phyloP scores from a whole-genome alignment of 2,888 invertebrate genomes.

The Mechanitis messenoides region DNA sequence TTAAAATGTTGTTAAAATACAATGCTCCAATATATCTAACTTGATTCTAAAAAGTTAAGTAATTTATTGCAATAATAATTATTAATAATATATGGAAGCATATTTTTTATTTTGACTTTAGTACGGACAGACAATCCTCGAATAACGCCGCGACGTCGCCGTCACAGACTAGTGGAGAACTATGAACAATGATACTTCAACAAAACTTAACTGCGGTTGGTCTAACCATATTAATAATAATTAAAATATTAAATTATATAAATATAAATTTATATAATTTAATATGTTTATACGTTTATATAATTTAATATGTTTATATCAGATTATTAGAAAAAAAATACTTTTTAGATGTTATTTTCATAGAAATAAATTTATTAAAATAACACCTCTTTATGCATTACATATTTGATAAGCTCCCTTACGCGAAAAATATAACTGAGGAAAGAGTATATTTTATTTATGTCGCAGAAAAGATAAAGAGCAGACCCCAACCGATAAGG shows the following conservation, averaged over 20 bases:
- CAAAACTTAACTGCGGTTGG: neutral
- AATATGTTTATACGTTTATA: no score
- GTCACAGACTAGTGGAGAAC: slow-evolving; percentile 49
- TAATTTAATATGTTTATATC: no score
- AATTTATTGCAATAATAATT: no score
- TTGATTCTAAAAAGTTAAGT: no score
- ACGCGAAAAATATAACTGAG: slow-evolving; percentile 65
- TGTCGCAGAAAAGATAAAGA: slow-evolving; percentile 67
- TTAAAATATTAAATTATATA: no score
- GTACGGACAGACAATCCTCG: slow-evolving; percentile 13
- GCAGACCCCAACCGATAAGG: slow-evolving; percentile 45
- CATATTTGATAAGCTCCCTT: slow-evolving; percentile 72
- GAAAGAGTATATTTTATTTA: slow-evolving; percentile 63
- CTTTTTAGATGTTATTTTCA: neutral
- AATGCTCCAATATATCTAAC: no score
- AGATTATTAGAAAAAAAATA: no score
- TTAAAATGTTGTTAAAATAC: no score
- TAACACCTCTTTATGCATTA: neutral
- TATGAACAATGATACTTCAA: slow-evolving; percentile 15
- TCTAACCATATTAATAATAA: neutral
- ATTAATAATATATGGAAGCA: no score
- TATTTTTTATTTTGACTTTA: neutral
- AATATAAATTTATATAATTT: no score
- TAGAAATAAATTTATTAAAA: neutral
- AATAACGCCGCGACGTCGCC: slow-evolving; percentile 51